These are phyloP conservation scores for Catocala nupta DNA, from an alignment of 2,888 invertebrate genomes.

Conservation along the genomic window DNA sequence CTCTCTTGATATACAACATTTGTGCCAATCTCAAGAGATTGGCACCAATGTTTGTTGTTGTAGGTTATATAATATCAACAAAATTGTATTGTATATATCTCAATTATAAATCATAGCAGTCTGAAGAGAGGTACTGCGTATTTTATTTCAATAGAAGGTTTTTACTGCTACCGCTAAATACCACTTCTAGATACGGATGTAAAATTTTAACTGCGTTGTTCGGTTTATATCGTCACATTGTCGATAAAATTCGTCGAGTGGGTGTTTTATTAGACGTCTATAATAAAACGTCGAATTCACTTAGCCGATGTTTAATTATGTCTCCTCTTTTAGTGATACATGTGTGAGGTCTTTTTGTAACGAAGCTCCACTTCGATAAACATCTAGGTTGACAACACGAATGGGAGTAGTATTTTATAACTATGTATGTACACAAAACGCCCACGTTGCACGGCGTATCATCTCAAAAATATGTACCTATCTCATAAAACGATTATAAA, in stretches of 20 bases:
- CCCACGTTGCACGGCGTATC: constrained; percentile 7
- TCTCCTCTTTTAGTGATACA: constrained; percentile 20
- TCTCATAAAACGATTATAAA: constrained; percentile 28
- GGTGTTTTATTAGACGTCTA: constrained; percentile 63
- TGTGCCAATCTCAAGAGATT: constrained; percentile 1
- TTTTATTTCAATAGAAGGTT: constrained; percentile 1
- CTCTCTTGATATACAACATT: neutral
- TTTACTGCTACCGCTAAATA: constrained; percentile 43
- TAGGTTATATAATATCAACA: too few species aligned
- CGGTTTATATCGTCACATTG: constrained; percentile 46
- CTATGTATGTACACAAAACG: constrained; percentile 1
- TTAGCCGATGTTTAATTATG: constrained; percentile 51
- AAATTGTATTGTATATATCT: too few species aligned
- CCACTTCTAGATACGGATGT: constrained; percentile 53
- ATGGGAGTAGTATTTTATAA: neutral
- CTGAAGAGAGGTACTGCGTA: neutral
- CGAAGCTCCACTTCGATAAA: neutral
- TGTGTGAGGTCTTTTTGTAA: constrained; percentile 12
- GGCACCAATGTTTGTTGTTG: too few species aligned
- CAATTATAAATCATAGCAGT: too few species aligned
- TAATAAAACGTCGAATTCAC: constrained; percentile 58
- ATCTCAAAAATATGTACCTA: constrained; percentile 6
- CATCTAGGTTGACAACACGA: neutral
- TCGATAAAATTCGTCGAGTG: constrained; percentile 62
- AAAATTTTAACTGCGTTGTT: constrained; percentile 55